Evolutionary conservation across 1,140 invertebrate species (phyloP), one percentile per base, ranked within the genome.

Genomic region (Papilio dardanus): DNA sequence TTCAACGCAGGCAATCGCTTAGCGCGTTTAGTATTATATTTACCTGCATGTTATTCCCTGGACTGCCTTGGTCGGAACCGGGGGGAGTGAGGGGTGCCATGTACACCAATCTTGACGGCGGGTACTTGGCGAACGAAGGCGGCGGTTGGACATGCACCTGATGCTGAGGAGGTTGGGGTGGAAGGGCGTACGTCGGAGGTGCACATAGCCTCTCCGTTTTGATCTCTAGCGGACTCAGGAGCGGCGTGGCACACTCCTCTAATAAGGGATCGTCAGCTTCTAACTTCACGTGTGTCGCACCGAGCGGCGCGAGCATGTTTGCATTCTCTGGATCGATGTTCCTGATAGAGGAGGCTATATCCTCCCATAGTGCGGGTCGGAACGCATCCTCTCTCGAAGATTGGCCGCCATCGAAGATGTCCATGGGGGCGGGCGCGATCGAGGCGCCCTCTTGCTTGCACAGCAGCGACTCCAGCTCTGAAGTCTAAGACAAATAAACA

Each of bases 321-420:
- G 97, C 96, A 87, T 97, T 97, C 88, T 97, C 97, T 16, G 97
- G 97, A 88, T 98, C 97, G 79, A 97, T 96, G 89, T 97, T 97
- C 83, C 97, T 96, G 88, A 98, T 97, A 81, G 96, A 97, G 85
- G 96, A 97, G 65, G 97, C 96, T 87, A 98, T 97, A 93, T 98
- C 97, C 90, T 98, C 97, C 97, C 97, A 98, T 7, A 97, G 94
- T 16, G 96, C 96, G 10, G 97, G 97, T 83, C 96, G 95, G 78
- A 97, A 97, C 50, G 96, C 96, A 93, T 97, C 97, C 88, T 98
- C 97, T 87, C 96, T 95, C 79, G 94, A 94, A 74, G 91, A 93
- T 37, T 92, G 92, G 58, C 92, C 89, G 37, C 90, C 88, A 71
- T 92, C 92, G 82, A 93, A 92, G 21, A 92, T 87, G 82, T 92